Evolutionary conservation across 2,113 vertebrate genomes (phyloP), one percentile per base, ranked within the genome.

Genomic region (Ceuthmochares aereus): DNA sequence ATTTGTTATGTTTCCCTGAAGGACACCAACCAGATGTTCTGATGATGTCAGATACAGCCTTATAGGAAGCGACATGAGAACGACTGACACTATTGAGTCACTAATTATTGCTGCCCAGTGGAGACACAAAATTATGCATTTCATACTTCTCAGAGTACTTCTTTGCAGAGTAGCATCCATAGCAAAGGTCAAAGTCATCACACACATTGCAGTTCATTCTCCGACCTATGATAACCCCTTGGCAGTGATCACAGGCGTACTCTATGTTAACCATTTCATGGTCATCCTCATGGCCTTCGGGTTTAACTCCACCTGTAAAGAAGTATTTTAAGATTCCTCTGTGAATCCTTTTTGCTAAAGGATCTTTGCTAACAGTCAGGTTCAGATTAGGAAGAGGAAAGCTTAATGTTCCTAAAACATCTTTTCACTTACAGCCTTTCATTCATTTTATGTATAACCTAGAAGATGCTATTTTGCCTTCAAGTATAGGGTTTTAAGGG

Each of bases 261-360:
- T 99, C 99, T 99, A 99, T 99, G 97, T 99, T 99, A 67, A 99
- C 99, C 99, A 99, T 99, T 96, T 99, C 99, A 32, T 99, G 99
- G 91, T 99, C 99, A 60, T 99, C 99, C 95, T 99, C 99, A 0
- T 99, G 99, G 25, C 99, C 99, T 95, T 99, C 99, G 0, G 99
- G 99, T 89, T 99, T 99, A 79, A 99, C 99, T 22, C 99, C 99
- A 95, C 99, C 99, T 99, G 94, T 7, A 49, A 54, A 79, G 34
- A 67, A 90, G 7, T 23, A 22, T 73, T 58, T 75, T 27, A 74
- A 59, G 20, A 76, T 34, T 72, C 36, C 32, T 20, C 11, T 20
- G 14, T 36, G 74, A 75, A 42, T 19, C 6, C 26, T 26, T 42
- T 55, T 12, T 12, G 12, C 36, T 9, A 52, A 70, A 93, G 9